These are phyloP conservation scores for Priocnemis perturbator DNA, from an alignment of 2,888 invertebrate genomes.

Conservation along the genomic window DNA sequence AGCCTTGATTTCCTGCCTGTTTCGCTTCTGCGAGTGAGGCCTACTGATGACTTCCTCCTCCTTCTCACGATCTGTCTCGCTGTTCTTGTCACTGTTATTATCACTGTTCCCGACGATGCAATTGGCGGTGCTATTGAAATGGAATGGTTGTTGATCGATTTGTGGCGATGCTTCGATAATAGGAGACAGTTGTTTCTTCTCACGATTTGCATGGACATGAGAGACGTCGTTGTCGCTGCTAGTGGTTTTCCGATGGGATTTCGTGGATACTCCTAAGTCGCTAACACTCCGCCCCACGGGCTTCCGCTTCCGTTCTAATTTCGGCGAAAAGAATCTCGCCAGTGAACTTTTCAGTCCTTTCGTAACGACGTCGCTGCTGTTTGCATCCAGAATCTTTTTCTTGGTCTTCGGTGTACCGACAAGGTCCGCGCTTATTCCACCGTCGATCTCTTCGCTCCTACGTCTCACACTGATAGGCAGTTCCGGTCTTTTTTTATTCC, in stretches of 20 bases:
- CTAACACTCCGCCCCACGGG: constrained; percentile 75
- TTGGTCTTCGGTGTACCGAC: constrained; percentile 73
- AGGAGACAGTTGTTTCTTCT: constrained; percentile 85
- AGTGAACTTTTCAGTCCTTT: constrained; percentile 64
- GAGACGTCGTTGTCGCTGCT: constrained; percentile 79
- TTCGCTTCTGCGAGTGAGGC: too few species aligned
- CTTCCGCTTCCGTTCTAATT: constrained; percentile 62
- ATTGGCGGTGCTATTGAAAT: constrained; percentile 48
- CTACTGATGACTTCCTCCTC: constrained; percentile 6
- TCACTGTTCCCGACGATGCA: constrained; percentile 29
- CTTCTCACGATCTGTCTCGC: background rate
- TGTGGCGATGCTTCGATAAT: constrained; percentile 86
- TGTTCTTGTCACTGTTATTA: constrained; percentile 7
- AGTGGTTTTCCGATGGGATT: constrained; percentile 78
- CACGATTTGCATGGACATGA: constrained; percentile 77
- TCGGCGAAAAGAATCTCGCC: constrained; percentile 67
- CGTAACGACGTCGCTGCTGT: constrained; percentile 74
- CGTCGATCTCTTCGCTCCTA: constrained; percentile 78
- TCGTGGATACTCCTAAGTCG: constrained; percentile 77
- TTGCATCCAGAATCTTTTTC: constrained; percentile 76
- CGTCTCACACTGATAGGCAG: constrained; percentile 69
- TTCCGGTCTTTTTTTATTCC: constrained; percentile 70
- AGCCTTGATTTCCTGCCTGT: background rate
- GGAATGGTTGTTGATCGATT: constrained; percentile 74
- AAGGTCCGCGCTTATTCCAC: constrained; percentile 56